Conservation (phyloP, 2,888 invertebrate species). For the Acholoe squamosa region DNA sequence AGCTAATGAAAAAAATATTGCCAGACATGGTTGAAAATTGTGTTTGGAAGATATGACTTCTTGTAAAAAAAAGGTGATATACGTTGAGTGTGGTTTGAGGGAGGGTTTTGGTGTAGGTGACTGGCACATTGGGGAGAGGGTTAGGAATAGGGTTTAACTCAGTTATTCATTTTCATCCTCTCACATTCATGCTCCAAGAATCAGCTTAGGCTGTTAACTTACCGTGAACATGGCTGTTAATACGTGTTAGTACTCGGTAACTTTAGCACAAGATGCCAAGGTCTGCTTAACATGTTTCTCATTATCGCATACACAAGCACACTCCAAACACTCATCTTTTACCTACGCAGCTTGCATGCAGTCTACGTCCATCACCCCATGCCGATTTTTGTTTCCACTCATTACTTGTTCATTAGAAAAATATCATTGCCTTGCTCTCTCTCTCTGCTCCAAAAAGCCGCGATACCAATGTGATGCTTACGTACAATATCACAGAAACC, state of each 20-base stretch:
- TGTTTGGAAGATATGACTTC: neutral
- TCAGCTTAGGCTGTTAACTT: neutral
- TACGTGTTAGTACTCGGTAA: neutral
- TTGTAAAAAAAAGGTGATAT: too few relatives aligned
- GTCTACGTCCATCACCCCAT: neutral
- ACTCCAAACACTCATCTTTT: neutral
- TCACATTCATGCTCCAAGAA: constrained; percentile 9
- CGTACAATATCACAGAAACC: neutral
- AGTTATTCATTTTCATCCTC: neutral
- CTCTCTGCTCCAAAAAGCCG: neutral
- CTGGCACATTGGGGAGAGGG: neutral
- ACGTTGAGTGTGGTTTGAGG: neutral
- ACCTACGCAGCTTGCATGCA: neutral
- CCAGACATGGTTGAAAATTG: neutral
- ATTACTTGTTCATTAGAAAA: neutral
- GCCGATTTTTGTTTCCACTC: neutral
- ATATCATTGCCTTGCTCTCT: neutral
- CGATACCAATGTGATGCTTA: neutral
- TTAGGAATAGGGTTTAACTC: neutral
- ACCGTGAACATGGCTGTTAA: neutral
- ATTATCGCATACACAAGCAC: neutral
- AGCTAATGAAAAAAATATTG: neutral
- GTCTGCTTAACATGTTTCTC: neutral
- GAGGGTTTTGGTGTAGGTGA: neutral
- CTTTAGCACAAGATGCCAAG: neutral